Evolutionary conservation across 1,140 invertebrate species (phyloP).

Genomic region (Penaeus chinensis): DNA sequence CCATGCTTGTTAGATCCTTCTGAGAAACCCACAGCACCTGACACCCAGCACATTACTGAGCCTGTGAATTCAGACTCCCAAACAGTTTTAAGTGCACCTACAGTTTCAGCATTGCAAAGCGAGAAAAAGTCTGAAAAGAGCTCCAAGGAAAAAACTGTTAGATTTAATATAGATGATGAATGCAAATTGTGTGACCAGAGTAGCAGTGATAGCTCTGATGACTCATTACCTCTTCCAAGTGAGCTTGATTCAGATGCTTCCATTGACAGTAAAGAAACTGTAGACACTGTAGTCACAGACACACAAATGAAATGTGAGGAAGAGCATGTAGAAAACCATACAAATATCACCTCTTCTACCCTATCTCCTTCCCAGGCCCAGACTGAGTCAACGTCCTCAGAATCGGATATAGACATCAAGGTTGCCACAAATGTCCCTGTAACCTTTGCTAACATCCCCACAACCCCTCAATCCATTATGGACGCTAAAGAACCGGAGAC

Average conservation of each 20-base stretch:
- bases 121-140: not conserved
- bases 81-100: not conserved
- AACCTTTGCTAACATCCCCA: constrained; percentile 44
- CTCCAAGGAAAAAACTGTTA: constrained; percentile 4
- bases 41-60: too few relatives aligned
- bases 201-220: not conserved
- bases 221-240: constrained; percentile 13
- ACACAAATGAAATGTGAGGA: not conserved
- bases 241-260: constrained; percentile 30
- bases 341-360: constrained; percentile 31
- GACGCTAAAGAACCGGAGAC: constrained; percentile 38
- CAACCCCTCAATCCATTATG: constrained; percentile 40
- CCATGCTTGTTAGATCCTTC: too few relatives aligned
- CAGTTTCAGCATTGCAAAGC: not conserved
- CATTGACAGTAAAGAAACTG: not conserved
- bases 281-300: not conserved
- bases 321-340: not conserved
- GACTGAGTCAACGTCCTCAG: constrained; percentile 36
- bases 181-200: too few relatives aligned
- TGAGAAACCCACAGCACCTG: too few relatives aligned
- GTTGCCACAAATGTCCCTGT: constrained; percentile 41
- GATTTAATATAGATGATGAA: constrained; percentile 25
- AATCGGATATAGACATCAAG: constrained; percentile 32
- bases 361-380: constrained; percentile 48
- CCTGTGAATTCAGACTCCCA: too few relatives aligned